A percentile compares a stretch with the other conserved stretches of the same genome.
Evolutionary conservation across 2,113 vertebrate genomes (phyloP).

Genomic region (Parotia lawesii): DNA sequence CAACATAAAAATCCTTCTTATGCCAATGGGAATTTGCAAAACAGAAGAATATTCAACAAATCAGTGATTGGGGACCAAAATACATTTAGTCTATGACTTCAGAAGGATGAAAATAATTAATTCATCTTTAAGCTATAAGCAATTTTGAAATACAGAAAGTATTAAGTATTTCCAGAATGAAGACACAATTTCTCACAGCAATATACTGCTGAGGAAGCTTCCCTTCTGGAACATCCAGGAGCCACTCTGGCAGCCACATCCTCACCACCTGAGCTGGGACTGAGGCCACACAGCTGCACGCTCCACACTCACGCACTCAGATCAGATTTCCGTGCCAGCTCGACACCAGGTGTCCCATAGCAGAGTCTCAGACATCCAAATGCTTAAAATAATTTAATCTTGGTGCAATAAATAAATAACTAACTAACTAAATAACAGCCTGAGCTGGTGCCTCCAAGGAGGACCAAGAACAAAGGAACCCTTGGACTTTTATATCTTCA

Average conservation of each 20-base stretch:
- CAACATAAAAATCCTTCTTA: not conserved
- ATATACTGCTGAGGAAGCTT: not conserved
- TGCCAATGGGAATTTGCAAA: not conserved
- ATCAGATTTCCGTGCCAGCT: not conserved
- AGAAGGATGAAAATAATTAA: not conserved
- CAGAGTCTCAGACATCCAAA: not conserved
- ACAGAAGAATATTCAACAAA: not conserved
- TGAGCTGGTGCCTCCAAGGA: not conserved
- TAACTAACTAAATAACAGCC: not conserved
- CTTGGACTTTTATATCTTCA: not conserved
- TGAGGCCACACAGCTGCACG: not conserved
- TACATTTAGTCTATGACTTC: not conserved
- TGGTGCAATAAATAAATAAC: not conserved
- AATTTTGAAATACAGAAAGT: not conserved
- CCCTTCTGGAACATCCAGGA: not conserved
- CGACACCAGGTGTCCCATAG: rapidly evolving
- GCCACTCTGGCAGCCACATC: not conserved
- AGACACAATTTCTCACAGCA: not conserved
- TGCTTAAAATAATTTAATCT: not conserved
- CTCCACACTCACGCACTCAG: not conserved
- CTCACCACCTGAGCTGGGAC: not conserved
- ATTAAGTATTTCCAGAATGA: not conserved
- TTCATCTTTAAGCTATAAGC: not conserved
- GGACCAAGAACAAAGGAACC: not conserved
- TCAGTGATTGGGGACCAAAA: not conserved